These are phyloP conservation scores for Pithecia hirsuta DNA, from an alignment of 2,797 vertebrate genomes.

Conservation along the genomic window DNA sequence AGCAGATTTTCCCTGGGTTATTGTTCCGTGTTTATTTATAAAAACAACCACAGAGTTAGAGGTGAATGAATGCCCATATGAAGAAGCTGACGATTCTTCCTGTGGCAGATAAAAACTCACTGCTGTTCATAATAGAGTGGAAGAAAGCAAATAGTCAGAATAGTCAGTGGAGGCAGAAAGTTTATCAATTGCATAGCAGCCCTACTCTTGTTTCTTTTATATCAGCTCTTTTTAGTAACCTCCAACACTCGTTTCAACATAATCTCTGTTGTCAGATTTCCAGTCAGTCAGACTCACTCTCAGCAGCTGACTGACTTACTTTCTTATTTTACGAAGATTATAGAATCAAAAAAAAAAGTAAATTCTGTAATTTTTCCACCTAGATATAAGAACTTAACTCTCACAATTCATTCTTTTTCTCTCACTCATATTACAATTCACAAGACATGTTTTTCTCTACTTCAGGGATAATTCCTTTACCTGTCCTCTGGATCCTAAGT, in stretches of 20 bases:
- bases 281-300: background rate
- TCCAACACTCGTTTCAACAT: background rate
- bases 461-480: background rate
- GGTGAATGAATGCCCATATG: background rate
- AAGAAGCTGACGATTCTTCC: background rate
- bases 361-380: background rate
- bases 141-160: conserved; percentile 26
- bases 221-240: background rate
- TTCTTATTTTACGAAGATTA: background rate
- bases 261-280: background rate
- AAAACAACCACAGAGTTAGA: background rate
- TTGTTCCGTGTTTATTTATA: background rate
- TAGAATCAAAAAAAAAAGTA: background rate
- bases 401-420: background rate
- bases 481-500: background rate
- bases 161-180: background rate
- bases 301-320: background rate
- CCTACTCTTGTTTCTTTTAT: background rate
- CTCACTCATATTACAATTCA: background rate
- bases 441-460: background rate
- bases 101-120: background rate
- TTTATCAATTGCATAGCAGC: background rate
- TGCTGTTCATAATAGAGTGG: background rate
- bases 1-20: background rate
- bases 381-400: background rate